phyloP scores from a whole-genome alignment of 2,888 invertebrate genomes.

The Caenorhabditis sp. region DNA sequence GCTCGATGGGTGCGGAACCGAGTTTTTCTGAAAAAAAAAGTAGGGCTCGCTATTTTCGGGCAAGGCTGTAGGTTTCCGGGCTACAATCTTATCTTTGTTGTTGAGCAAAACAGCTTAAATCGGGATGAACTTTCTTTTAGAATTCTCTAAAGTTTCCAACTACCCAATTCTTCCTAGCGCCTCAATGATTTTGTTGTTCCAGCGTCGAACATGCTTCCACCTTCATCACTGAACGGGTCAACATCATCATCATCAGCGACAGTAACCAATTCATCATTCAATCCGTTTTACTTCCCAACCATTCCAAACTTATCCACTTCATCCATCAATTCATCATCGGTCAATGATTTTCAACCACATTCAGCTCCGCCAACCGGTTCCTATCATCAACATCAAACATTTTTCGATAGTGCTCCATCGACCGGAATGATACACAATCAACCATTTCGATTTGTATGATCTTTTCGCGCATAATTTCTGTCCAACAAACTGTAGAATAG shows the following conservation, averaged over 20 bases:
- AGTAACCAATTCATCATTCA: conserved; percentile 8
- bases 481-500: neutral
- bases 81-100: too few species aligned
- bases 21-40: too few species aligned
- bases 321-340: neutral
- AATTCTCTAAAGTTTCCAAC: too few species aligned
- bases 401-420: conserved; percentile 28
- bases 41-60: too few species aligned
- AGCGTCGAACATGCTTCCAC: conserved; percentile 8
- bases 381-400: conserved; percentile 16
- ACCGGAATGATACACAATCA: conserved; percentile 28
- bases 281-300: conserved; percentile 14
- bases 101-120: too few species aligned
- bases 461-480: neutral
- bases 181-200: neutral
- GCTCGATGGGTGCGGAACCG: too few species aligned
- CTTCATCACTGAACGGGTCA: neutral
- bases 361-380: conserved; percentile 17
- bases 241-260: neutral
- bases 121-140: too few species aligned
- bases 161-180: too few species aligned
- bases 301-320: neutral
- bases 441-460: conserved; percentile 31
- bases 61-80: too few species aligned
- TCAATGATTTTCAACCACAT: conserved; percentile 15